Evolutionary conservation across 2,888 invertebrate species (phyloP).

Genomic region (Scelioninae gen. 2): DNA sequence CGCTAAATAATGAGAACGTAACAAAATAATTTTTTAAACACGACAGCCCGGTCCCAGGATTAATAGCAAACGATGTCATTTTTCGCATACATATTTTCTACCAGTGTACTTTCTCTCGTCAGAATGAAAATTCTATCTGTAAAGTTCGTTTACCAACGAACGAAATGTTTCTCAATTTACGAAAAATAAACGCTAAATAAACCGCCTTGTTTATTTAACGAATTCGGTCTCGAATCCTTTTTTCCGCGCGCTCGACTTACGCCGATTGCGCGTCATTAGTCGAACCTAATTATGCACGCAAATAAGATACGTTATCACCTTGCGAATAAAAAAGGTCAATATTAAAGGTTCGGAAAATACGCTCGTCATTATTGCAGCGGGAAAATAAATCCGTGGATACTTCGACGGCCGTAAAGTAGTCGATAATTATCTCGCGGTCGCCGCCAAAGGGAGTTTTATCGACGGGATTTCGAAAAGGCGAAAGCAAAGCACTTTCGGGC

Average conservation of each 20-base stretch:
- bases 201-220: too few species aligned
- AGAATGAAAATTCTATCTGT: too few species aligned
- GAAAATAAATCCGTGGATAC: slow-evolving; percentile 38
- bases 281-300: slow-evolving; percentile 42
- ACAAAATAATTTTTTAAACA: too few species aligned
- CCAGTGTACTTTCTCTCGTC: too few species aligned
- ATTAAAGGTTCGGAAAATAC: slow-evolving; percentile 40
- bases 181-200: too few species aligned
- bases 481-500: slow-evolving; percentile 55
- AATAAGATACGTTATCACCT: slow-evolving; percentile 45
- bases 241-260: slow-evolving; percentile 1
- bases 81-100: too few species aligned
- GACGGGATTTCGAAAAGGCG: slow-evolving; percentile 53
- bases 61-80: too few species aligned
- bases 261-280: slow-evolving; percentile 38
- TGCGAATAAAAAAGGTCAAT: slow-evolving; percentile 26
- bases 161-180: too few species aligned
- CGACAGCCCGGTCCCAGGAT: too few species aligned
- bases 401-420: slow-evolving; percentile 47
- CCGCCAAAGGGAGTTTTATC: slow-evolving; percentile 55
- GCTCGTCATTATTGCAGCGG: slow-evolving; percentile 33
- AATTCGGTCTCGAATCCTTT: too few species aligned
- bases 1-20: too few species aligned
- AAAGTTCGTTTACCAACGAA: too few species aligned
- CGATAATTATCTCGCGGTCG: slow-evolving; percentile 42